Evolutionary conservation across 2,113 vertebrate species (phyloP).

Genomic region (Bambusicola thoracicus): DNA sequence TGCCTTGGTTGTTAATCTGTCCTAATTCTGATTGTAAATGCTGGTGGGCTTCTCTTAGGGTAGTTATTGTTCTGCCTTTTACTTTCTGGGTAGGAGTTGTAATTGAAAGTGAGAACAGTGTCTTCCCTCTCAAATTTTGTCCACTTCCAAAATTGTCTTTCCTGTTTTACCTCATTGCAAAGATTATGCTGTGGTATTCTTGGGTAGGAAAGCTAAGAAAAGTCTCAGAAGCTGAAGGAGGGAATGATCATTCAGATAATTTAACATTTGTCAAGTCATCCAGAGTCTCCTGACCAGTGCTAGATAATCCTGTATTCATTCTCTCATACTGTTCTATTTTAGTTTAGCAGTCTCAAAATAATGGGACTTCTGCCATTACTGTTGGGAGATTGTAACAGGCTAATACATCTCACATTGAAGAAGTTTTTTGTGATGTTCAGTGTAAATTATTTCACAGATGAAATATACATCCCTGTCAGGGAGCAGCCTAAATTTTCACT

Average conservation of each 20-base stretch:
- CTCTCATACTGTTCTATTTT: not conserved
- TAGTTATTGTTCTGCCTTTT: not conserved
- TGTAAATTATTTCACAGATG: constrained; percentile 62
- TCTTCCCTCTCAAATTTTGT: not conserved
- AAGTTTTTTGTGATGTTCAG: constrained; percentile 21
- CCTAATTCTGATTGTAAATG: not conserved
- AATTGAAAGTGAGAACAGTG: not conserved
- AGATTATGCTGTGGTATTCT: not conserved
- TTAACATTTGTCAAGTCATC: not conserved
- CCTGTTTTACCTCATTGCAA: not conserved
- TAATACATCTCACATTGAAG: not conserved
- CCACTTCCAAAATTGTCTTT: not conserved
- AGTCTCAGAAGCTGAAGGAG: not conserved
- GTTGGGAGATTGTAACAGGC: not conserved
- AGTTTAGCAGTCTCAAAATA: not conserved
- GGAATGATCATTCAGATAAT: no score
- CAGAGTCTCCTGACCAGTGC: not conserved
- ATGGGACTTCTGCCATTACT: not conserved
- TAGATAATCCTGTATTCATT: not conserved
- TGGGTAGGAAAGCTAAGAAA: not conserved
- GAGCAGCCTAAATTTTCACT: constrained; percentile 57
- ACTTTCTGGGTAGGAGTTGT: not conserved
- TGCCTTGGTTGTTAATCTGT: not conserved
- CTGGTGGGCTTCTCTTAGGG: not conserved
- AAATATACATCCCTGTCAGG: constrained; percentile 48